A percentile compares a stretch with the other conserved stretches of the same genome.
Conservation (phyloP, 2,888 invertebrate species). For the Drosophila pseudotakahashii region DNA sequence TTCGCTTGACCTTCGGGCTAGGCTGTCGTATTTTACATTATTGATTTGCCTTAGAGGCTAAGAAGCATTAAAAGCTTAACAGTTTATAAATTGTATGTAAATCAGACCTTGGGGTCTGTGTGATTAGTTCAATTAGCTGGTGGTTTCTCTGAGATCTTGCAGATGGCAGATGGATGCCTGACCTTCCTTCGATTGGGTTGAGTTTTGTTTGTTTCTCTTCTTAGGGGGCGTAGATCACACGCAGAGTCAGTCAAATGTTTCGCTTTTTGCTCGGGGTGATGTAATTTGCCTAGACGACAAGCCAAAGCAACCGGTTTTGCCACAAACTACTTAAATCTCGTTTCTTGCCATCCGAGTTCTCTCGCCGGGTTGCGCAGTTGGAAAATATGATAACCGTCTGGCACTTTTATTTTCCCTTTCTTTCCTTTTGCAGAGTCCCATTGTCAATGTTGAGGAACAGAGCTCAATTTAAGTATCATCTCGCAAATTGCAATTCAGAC, state of each 20-base stretch:
- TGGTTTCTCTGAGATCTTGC: slow-evolving; percentile 48
- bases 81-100: slow-evolving; percentile 31
- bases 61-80: slow-evolving; percentile 13
- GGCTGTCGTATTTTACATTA: slow-evolving; percentile 31
- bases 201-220: neutral
- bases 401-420: slow-evolving; percentile 56
- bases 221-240: slow-evolving; percentile 39
- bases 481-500: slow-evolving; percentile 61
- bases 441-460: slow-evolving; percentile 53
- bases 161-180: slow-evolving; percentile 48
- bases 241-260: slow-evolving; percentile 37
- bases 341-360: slow-evolving; percentile 55
- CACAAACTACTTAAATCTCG: slow-evolving; percentile 61
- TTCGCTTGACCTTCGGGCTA: slow-evolving; percentile 29
- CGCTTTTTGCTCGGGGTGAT: slow-evolving; percentile 58
- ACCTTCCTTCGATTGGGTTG: slow-evolving; percentile 11
- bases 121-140: slow-evolving; percentile 27
- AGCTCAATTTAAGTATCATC: slow-evolving; percentile 54
- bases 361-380: slow-evolving; percentile 16
- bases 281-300: slow-evolving; percentile 68
- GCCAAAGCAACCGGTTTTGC: slow-evolving; percentile 68
- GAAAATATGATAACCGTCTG: slow-evolving; percentile 22
- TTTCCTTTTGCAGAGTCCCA: slow-evolving; percentile 13
- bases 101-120: slow-evolving; percentile 38
- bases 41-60: slow-evolving; percentile 25